Evolutionary conservation across 2,797 vertebrate species (phyloP), one percentile per base, ranked within the genome.

Genomic region (Arremon aurantiirostris): DNA sequence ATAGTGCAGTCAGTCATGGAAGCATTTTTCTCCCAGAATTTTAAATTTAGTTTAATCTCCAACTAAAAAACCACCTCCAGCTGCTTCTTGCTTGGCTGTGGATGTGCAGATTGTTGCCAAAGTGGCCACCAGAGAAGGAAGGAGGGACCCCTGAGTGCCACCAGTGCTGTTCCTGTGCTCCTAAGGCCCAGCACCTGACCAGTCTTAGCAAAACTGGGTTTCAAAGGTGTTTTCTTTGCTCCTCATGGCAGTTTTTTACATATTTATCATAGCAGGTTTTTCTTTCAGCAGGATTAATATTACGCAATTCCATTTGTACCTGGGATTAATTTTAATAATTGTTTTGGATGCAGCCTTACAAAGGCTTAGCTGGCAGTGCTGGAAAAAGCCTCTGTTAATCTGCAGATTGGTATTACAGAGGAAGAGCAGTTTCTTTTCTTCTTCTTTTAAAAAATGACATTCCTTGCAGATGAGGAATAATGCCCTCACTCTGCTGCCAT

Each of bases 311-410:
- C 78, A 76, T 82, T 94, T 84, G 75, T 90, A 80, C 49, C 55
- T 61, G 53, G 91, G 90, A 95, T 97, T 96, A 94, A 86, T 92
- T 93, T 89, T 68, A 82, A 63, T 91, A 90, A 81, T 82, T 89
- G 89, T 30, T 95, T 90, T 86, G 64, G 49, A 50, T 83, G 82
- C 47, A 68, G 81, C 66, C 86, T 90, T 89, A 84, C 35, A 64
- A 92, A 91, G 53, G 78, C 53, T 96, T 95, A 95, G 82, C 86
- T 55, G 42, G 72, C 71, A 80, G 37, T 5, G 6, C 37, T 65
- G 37, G 63, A 28, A 77, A 66, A 87, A 91, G 55, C 81, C 60
- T 46, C 1, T 56, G 18, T 52, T 91, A 77, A 90, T 84, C 78
- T 68, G 6, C 27, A 9, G 47, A 9, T 52, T 89, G 55, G 57